phyloP scores from a whole-genome alignment of 2,113 vertebrate genomes.

The Vulpes ferrilata region DNA sequence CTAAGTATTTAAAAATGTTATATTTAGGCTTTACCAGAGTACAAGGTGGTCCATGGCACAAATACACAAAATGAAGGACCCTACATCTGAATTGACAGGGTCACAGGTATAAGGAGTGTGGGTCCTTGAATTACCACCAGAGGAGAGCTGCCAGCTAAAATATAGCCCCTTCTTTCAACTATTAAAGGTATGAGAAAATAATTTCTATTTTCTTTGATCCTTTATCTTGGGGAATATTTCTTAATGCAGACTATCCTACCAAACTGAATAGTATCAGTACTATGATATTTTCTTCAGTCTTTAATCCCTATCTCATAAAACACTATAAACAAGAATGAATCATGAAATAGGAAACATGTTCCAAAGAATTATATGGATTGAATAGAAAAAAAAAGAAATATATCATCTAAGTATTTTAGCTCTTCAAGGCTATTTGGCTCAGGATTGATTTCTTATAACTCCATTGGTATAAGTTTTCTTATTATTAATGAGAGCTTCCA shows the following conservation, averaged over 20 bases:
- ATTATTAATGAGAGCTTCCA: slow-evolving; percentile 2
- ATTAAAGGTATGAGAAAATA: background rate
- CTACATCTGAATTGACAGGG: background rate
- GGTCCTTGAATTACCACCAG: background rate
- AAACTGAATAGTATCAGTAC: background rate
- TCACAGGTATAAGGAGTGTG: background rate
- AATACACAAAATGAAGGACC: background rate
- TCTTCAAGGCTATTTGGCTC: background rate
- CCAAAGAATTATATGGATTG: background rate
- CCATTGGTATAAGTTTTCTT: background rate
- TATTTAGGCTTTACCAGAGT: background rate
- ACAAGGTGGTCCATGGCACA: background rate
- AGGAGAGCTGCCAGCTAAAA: background rate
- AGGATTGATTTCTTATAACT: background rate
- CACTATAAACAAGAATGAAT: background rate
- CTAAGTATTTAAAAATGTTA: background rate
- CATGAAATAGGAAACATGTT: background rate
- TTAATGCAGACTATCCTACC: background rate
- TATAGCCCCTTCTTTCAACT: background rate
- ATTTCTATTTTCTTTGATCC: background rate
- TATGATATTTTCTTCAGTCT: background rate
- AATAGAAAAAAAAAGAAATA: background rate
- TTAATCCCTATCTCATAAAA: background rate
- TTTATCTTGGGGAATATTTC: background rate
- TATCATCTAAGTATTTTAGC: background rate